These are phyloP conservation scores for Ceyx melanurus DNA, from an alignment of 2,113 vertebrate species.

Conservation along the genomic window DNA sequence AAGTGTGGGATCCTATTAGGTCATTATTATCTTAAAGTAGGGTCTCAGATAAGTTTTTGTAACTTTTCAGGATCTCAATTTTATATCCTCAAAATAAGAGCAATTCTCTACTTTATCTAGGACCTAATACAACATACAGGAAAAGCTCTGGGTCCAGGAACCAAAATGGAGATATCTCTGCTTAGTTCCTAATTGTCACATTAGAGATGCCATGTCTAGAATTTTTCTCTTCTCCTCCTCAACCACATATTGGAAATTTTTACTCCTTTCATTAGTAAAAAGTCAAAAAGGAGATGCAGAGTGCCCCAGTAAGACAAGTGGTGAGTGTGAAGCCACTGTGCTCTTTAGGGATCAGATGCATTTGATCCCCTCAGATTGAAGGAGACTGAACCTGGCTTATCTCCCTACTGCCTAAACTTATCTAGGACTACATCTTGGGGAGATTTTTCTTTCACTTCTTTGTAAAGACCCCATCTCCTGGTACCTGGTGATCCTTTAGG, in stretches of 20 bases:
- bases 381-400: neutral
- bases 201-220: neutral
- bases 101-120: neutral
- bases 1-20: neutral
- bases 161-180: neutral
- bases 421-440: neutral
- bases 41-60: neutral
- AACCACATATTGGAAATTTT: neutral
- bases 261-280: neutral
- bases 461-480: fast-evolving
- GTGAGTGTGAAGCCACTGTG: fast-evolving
- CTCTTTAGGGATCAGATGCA: fast-evolving
- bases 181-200: neutral
- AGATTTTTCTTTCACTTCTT: neutral
- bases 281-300: neutral
- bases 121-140: neutral
- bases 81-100: neutral
- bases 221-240: neutral
- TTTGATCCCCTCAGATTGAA: neutral
- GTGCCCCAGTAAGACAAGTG: neutral
- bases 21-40: neutral
- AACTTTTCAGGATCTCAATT: neutral
- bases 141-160: neutral
- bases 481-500: neutral
- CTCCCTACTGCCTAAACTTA: neutral